These are phyloP conservation scores for Drosophila ercepeae DNA, from an alignment of 1,140 invertebrate genomes.

Conservation along the genomic window DNA sequence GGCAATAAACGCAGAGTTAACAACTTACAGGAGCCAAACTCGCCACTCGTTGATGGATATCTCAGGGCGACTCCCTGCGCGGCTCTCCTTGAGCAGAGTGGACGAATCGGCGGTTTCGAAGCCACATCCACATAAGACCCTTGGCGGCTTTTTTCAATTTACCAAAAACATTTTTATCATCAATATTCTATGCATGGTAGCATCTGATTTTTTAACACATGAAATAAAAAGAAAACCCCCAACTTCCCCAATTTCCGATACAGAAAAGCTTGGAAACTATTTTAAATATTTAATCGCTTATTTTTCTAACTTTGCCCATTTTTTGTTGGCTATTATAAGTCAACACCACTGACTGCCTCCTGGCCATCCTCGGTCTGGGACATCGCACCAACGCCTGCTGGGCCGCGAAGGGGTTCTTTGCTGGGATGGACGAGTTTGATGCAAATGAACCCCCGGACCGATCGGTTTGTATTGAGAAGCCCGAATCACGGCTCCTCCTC, in stretches of 20 bases:
- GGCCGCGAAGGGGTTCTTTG: constrained; percentile 5
- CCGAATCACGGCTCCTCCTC: constrained; percentile 26
- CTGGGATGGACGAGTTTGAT: background rate
- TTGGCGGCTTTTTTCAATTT: background rate
- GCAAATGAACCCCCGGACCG: constrained; percentile 31
- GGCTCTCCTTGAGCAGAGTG: constrained; percentile 18
- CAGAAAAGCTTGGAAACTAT: too few relatives aligned
- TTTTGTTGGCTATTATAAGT: too few relatives aligned
- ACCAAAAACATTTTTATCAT: background rate
- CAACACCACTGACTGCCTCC: constrained; percentile 1
- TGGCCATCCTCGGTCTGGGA: background rate
- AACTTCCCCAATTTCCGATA: too few relatives aligned
- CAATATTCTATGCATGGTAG: too few relatives aligned
- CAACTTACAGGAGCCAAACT: constrained; percentile 64
- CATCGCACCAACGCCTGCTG: constrained; percentile 34
- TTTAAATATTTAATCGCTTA: too few relatives aligned
- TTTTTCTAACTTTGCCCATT: too few relatives aligned
- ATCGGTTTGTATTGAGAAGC: background rate
- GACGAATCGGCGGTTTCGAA: background rate
- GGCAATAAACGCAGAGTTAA: constrained; percentile 63
- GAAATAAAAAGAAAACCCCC: too few relatives aligned
- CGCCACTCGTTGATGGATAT: constrained; percentile 46
- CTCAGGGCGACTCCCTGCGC: constrained; percentile 21
- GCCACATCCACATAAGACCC: background rate
- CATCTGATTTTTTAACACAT: too few relatives aligned